Conservation (phyloP, 1,140 invertebrate species). For the Bicyclus anynana region DNA sequence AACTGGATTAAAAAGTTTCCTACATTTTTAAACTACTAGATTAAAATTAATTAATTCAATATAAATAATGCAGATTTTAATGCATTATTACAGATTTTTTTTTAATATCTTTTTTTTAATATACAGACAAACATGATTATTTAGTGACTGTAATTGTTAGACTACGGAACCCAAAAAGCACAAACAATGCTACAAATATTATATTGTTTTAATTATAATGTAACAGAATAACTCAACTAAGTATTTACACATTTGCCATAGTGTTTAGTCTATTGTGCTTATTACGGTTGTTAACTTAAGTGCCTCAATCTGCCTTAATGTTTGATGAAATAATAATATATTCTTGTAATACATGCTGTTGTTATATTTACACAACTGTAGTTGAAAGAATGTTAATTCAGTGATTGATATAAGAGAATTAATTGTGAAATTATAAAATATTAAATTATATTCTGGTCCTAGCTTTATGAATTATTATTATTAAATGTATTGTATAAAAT, state of each 20-base stretch:
- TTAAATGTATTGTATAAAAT: slow-evolving; percentile 29
- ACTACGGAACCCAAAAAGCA: slow-evolving; percentile 61
- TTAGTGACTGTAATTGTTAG: too few relatives aligned
- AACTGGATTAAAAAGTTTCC: too few relatives aligned
- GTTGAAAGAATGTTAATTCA: slow-evolving; percentile 30
- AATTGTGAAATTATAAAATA: slow-evolving; percentile 30
- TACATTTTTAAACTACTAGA: too few relatives aligned
- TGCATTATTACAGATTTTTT: too few relatives aligned
- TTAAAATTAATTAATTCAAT: too few relatives aligned
- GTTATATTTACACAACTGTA: slow-evolving; percentile 31
- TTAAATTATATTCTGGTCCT: slow-evolving; percentile 48
- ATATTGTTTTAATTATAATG: slow-evolving; percentile 29
- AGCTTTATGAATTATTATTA: slow-evolving; percentile 61
- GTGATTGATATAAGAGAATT: slow-evolving; percentile 27
- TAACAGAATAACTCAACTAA: slow-evolving; percentile 29
- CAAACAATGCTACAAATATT: slow-evolving; percentile 64
- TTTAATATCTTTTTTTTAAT: too few relatives aligned
- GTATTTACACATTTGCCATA: slow-evolving; percentile 44
- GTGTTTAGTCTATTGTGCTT: slow-evolving; percentile 38
- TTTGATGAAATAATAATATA: slow-evolving; percentile 32
- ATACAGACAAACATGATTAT: too few relatives aligned
- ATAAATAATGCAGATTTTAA: too few relatives aligned
- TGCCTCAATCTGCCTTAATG: slow-evolving; percentile 69
- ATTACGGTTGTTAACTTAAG: slow-evolving; percentile 48
- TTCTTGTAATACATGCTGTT: slow-evolving; percentile 35